Conservation (phyloP, 2,113 vertebrate genomes). For the Saiga tatarica region DNA sequence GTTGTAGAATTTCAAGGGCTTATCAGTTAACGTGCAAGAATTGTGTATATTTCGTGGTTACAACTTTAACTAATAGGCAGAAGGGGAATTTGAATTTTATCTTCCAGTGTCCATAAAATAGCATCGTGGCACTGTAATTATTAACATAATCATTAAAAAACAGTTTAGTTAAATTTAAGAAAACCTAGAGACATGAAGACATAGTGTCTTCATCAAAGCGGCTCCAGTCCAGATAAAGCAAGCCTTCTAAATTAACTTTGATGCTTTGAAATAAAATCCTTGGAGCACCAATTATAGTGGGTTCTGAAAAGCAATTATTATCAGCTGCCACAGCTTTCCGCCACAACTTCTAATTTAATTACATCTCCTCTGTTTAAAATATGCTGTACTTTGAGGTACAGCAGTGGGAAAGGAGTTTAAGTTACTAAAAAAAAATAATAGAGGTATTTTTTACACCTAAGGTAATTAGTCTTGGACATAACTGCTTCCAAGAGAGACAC, state of each 20-base stretch:
- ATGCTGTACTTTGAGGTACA: background rate
- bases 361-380: slow-evolving; percentile 73
- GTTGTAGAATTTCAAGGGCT: background rate
- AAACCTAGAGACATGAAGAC: slow-evolving; percentile 64
- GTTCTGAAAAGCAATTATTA: slow-evolving; percentile 78
- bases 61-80: slow-evolving; percentile 46
- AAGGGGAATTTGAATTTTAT: slow-evolving; percentile 52
- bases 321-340: slow-evolving; percentile 54
- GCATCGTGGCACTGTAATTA: slow-evolving; percentile 64
- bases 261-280: slow-evolving; percentile 80
- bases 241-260: slow-evolving; percentile 72
- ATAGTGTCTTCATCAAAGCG: slow-evolving; percentile 73
- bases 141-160: slow-evolving; percentile 80
- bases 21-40: background rate
- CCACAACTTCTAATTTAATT: slow-evolving; percentile 77
- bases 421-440: slow-evolving; percentile 47
- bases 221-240: slow-evolving; percentile 70
- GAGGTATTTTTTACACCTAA: slow-evolving; percentile 64
- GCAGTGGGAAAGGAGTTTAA: slow-evolving; percentile 1
- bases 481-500: slow-evolving; percentile 67
- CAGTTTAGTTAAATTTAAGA: slow-evolving; percentile 70
- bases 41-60: background rate
- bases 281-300: slow-evolving; percentile 76
- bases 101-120: slow-evolving; percentile 65
- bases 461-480: slow-evolving; percentile 75